These are phyloP conservation scores for Champsocephalus esox DNA, from an alignment of 2,797 vertebrate species.

Conservation along the genomic window DNA sequence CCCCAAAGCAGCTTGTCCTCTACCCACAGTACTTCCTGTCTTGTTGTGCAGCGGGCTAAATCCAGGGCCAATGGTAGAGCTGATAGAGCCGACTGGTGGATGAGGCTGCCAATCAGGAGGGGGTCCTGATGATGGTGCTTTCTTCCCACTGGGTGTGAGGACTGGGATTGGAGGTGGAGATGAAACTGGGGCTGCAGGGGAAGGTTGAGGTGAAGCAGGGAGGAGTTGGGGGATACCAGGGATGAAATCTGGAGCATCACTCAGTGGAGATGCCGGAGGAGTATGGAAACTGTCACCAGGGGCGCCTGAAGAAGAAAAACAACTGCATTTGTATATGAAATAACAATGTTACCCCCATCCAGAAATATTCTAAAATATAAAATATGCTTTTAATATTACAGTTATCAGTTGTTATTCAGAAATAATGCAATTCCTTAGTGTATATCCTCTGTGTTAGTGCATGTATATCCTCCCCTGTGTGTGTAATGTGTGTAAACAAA, in stretches of 20 bases:
- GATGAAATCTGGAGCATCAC: conserved; percentile 28
- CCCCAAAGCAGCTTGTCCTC: conserved; percentile 40
- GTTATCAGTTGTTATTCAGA: too few relatives aligned
- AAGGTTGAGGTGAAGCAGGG: conserved; percentile 26
- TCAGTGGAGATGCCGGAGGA: conserved; percentile 78
- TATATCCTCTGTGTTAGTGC: too few relatives aligned
- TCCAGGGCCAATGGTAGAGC: conserved; percentile 31
- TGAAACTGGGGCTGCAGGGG: conserved; percentile 35
- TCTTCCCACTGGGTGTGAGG: conserved; percentile 42
- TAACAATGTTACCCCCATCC: not conserved
- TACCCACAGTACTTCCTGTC: conserved; percentile 36
- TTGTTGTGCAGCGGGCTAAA: conserved; percentile 41
- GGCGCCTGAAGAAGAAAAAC: conserved; percentile 56
- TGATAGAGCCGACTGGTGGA: conserved; percentile 35
- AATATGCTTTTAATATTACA: too few relatives aligned
- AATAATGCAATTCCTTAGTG: too few relatives aligned
- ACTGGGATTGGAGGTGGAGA: conserved; percentile 46
- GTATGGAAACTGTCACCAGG: conserved; percentile 80
- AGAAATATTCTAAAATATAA: too few relatives aligned
- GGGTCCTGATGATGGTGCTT: conserved; percentile 35
- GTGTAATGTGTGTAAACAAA: too few relatives aligned
- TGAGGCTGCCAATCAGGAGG: conserved; percentile 57
- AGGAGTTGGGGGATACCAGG: conserved; percentile 34
- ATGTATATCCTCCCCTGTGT: too few relatives aligned
- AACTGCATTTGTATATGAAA: not conserved